Percentiles rank a stretch among this genome's conserved stretches.
Conservation (phyloP, 2,888 invertebrate species). For the Acleris holmiana region DNA sequence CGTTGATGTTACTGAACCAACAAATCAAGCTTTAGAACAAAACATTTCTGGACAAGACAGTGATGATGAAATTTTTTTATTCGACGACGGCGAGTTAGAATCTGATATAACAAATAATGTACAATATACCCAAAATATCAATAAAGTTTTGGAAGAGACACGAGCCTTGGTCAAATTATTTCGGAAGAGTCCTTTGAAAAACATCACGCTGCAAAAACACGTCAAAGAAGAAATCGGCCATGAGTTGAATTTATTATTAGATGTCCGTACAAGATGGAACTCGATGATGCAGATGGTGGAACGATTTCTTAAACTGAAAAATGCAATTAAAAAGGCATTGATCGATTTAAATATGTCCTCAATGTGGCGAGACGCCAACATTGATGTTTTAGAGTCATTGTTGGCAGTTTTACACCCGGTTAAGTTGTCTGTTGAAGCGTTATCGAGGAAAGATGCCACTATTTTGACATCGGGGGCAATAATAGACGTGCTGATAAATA, state of each 20-base stretch:
- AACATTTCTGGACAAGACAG: slow-evolving; percentile 35
- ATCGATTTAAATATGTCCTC: slow-evolving; percentile 31
- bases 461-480: slow-evolving; percentile 16
- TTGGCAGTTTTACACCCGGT: slow-evolving; percentile 18
- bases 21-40: slow-evolving; percentile 23
- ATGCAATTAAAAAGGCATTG: slow-evolving; percentile 28
- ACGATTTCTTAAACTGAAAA: slow-evolving; percentile 30
- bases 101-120: slow-evolving; percentile 10
- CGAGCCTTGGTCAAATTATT: slow-evolving; percentile 23
- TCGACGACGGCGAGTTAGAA: slow-evolving; percentile 37
- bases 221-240: slow-evolving; percentile 29
- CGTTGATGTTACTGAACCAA: slow-evolving; percentile 9
- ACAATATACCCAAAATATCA: slow-evolving; percentile 14
- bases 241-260: slow-evolving; percentile 29
- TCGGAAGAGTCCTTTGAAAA: slow-evolving; percentile 32
- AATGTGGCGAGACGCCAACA: slow-evolving; percentile 29
- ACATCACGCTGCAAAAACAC: slow-evolving; percentile 28
- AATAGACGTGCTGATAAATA: neutral
- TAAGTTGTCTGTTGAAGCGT: slow-evolving; percentile 25
- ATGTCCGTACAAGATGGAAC: slow-evolving; percentile 31
- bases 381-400: slow-evolving; percentile 8
- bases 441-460: slow-evolving; percentile 20
- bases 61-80: slow-evolving; percentile 38
- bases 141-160: slow-evolving; percentile 7
- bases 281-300: slow-evolving; percentile 24